Evolutionary conservation across 2,113 vertebrate genomes (phyloP), one percentile per base, ranked within the genome.

Genomic region (Hiodon alosoides): DNA sequence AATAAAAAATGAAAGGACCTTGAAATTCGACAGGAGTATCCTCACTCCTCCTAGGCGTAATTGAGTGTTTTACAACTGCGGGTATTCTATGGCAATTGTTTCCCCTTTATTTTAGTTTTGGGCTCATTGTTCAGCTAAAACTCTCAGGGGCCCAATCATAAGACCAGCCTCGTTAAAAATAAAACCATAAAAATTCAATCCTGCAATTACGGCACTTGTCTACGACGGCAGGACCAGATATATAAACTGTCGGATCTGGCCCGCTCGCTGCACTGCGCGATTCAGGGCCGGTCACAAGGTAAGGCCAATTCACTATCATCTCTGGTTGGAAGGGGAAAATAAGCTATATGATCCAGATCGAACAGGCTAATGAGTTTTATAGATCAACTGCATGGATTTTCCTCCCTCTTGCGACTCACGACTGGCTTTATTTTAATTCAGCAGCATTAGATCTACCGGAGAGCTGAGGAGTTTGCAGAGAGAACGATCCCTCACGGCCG

Each of bases 361-460:
- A 90, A 90, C 76, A 65, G 69, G 85, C 86, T 90, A 87, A 90
- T 91, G 86, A 88, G 86, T 88, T 89, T 91, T 90, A 91, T 90
- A 88, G 90, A 91, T 91, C 81, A 82, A 82, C 78, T 31, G 60
- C 81, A 90, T 88, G 83, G 87, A 92, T 88, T 87, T 90, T 87
- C 84, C 80, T 65, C 82, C 85, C 85, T 73, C 84, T 86, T 85
- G 86, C 86, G 79, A 86, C 88, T 88, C 82, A 76, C 85, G 87
- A 84, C 88, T 86, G 84, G 84, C 85, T 90, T 89, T 86, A 87
- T 83, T 90, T 89, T 87, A 89, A 90, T 89, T 90, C 87, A 85
- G 87, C 85, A 90, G 87, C 88, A 90, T 90, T 90, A 89, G 91
- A 89, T 89, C 86, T 86, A 86, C 85, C 84, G 72, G 70, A 79